Conservation (phyloP, 2,113 vertebrate species). For the Lagopus muta region DNA sequence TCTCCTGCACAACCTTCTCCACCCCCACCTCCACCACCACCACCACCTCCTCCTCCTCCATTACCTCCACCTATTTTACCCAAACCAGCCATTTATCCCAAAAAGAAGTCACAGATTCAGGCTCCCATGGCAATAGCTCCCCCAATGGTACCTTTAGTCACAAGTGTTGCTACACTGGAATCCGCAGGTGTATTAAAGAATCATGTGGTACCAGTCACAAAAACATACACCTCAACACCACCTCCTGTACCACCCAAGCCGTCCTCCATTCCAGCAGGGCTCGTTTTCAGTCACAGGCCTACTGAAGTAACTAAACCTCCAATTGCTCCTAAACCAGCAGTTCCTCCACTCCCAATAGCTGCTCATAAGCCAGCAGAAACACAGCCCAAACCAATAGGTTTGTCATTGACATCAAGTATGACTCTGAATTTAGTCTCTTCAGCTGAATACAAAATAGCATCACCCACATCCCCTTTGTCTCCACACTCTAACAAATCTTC, state of each 20-base stretch:
- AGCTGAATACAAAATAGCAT: conserved; percentile 86
- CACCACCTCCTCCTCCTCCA: conserved; percentile 82
- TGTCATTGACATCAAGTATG: conserved; percentile 83
- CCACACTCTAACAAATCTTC: conserved; percentile 88
- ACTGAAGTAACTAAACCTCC: conserved; percentile 88
- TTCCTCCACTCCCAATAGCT: conserved; percentile 79
- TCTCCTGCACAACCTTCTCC: conserved; percentile 69
- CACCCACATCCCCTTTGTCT: conserved; percentile 93
- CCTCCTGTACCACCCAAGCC: conserved; percentile 97
- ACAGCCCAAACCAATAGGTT: conserved; percentile 83
- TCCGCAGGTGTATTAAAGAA: conserved; percentile 71
- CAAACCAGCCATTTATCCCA: conserved; percentile 84
- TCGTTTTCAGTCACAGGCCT: conserved; percentile 91
- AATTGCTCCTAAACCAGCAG: conserved; percentile 87
- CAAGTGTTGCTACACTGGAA: conserved; percentile 64
- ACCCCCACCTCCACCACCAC: conserved; percentile 56
- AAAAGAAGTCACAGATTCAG: conserved; percentile 79
- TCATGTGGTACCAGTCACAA: conserved; percentile 74
- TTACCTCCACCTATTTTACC: conserved; percentile 78
- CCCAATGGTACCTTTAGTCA: conserved; percentile 10
- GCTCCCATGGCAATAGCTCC: conserved; percentile 67
- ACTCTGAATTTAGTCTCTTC: conserved; percentile 88
- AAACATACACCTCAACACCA: conserved; percentile 81
- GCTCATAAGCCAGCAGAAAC: conserved; percentile 82
- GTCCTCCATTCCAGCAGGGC: conserved; percentile 88